phyloP scores from a whole-genome alignment of 1,140 invertebrate genomes.

The Apolygus lucorum region DNA sequence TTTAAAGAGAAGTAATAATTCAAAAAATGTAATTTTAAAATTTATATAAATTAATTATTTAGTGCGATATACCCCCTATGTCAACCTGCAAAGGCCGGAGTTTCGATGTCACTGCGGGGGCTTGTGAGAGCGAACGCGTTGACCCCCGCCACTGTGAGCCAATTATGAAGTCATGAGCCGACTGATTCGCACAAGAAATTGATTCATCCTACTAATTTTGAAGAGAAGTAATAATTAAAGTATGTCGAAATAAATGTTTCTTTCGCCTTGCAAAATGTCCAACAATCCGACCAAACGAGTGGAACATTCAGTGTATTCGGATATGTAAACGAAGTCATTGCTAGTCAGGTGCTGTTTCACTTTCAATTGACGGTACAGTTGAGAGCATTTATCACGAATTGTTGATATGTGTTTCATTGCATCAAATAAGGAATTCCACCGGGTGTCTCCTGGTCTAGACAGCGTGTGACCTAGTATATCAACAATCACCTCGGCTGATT shows the following conservation, averaged over 20 bases:
- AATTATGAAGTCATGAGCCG: too few relatives aligned
- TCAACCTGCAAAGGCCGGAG: too few relatives aligned
- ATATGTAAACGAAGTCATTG: neutral
- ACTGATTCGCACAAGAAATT: too few relatives aligned
- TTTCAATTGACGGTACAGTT: neutral
- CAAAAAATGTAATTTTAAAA: too few relatives aligned
- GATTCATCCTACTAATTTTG: too few relatives aligned
- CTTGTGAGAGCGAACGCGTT: too few relatives aligned
- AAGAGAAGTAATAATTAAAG: too few relatives aligned
- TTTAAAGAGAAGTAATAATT: too few relatives aligned
- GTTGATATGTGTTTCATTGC: neutral
- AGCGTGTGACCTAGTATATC: neutral
- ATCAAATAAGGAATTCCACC: slow-evolving; percentile 7
- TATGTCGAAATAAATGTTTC: neutral
- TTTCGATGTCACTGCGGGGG: too few relatives aligned
- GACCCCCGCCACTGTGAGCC: too few relatives aligned
- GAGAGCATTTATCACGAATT: neutral
- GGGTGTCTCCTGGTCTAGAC: neutral
- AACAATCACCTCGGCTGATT: neutral
- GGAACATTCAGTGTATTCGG: neutral
- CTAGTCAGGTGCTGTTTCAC: neutral
- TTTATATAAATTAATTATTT: too few relatives aligned
- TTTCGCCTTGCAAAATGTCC: slow-evolving; percentile 3
- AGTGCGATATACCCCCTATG: too few relatives aligned
- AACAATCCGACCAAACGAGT: neutral